Conservation (phyloP, 1,140 invertebrate genomes). For the Drosophila carrolli region DNA sequence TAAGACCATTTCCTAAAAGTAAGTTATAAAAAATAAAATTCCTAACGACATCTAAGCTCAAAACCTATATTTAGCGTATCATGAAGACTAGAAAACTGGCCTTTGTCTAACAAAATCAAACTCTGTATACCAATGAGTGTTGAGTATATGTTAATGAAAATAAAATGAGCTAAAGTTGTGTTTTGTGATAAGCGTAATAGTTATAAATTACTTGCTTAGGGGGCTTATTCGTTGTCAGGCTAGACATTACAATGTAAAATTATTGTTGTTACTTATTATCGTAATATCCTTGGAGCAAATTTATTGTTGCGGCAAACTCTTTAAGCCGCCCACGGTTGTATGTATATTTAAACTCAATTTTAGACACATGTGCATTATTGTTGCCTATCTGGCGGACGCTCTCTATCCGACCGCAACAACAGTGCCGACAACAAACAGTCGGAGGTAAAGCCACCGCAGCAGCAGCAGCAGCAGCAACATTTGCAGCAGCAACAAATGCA, state of each 20-base stretch:
- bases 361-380: conserved; percentile 82
- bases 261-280: not conserved
- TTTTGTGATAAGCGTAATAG: no score
- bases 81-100: no score
- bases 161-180: no score
- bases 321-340: conserved; percentile 25
- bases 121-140: no score
- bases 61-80: no score
- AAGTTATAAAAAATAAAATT: no score
- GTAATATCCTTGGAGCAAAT: not conserved
- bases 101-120: no score
- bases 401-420: conserved; percentile 79
- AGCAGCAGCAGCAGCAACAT: conserved; percentile 40
- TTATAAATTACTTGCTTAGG: no score
- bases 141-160: no score
- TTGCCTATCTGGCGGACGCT: conserved; percentile 77
- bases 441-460: conserved; percentile 74
- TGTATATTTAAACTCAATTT: conserved; percentile 82
- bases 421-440: conserved; percentile 73
- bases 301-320: conserved; percentile 2
- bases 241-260: not conserved
- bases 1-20: no score
- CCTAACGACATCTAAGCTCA: no score
- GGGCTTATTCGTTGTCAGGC: no score
- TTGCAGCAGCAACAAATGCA: conserved; percentile 27